Evolutionary conservation across 2,888 invertebrate species (phyloP), one percentile per base, ranked within the genome.

Genomic region (Brachyptera risi): DNA sequence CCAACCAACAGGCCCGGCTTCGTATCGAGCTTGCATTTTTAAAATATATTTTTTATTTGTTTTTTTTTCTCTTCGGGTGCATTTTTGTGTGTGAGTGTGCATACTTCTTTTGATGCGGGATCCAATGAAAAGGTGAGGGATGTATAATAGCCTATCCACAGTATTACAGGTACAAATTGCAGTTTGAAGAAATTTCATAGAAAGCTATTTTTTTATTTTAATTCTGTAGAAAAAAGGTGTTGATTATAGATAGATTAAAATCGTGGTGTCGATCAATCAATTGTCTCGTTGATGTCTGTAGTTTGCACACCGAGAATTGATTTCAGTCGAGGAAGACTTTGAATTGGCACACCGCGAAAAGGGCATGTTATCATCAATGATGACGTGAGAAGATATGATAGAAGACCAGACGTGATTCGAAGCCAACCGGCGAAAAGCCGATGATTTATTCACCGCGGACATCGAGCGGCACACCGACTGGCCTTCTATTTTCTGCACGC

Each of bases 1-100:
- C 27, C 42, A 17, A 27, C 26, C 50, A 49, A 49, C 49, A 49
- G 31, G 51, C 51, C 31, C 27, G n/a, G 15, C 35, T 17, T 54
- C 31, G 37, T 54, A 54, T 54, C 54, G 37, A 19, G 15, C 54
- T 23, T 19, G 37, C 37, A 54, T 54, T 54, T 54, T 54, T 54
- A 35, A 31, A 54, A 51, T 21, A n/a, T 17, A 35, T 54, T 54
- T 54, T 21, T 13, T 27, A 15, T n/a, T 13, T 51, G 3, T 4
- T 49, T 21, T 49, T n/a, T 49, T n/a, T 26, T 49, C n/a, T 31
- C 21, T 51, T 35, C 11, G 1, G 3, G 21, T 47, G 17, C n/a
- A 47, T 4, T 23, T 19, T 47, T 47, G 17, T 47, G 5, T 23
- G 40, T 47, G 17, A 21, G 5, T 23, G 40, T n/a, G n/a, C n/a